phyloP scores from a whole-genome alignment of 2,797 vertebrate species.

The Syngnathus rostellatus region DNA sequence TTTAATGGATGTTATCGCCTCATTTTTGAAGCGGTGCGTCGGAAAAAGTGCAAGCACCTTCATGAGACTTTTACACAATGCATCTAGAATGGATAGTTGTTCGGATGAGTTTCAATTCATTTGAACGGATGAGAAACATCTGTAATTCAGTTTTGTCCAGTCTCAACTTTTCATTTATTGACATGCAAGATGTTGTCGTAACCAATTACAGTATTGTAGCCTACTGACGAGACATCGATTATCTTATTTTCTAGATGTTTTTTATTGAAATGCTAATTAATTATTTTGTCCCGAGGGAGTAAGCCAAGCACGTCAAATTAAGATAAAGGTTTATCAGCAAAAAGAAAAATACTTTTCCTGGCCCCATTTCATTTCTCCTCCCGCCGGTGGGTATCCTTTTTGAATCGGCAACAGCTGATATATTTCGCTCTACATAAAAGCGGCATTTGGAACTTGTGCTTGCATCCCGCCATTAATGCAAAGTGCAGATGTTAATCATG shows the following conservation, averaged over 20 bases:
- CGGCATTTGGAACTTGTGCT: constrained; percentile 27
- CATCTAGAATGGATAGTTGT: too few relatives aligned
- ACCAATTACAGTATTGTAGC: not conserved
- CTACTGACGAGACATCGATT: too few relatives aligned
- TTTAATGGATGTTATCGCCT: not conserved
- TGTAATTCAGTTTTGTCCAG: too few relatives aligned
- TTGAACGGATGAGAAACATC: too few relatives aligned
- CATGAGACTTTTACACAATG: not conserved
- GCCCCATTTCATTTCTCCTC: not conserved
- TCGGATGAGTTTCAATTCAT: too few relatives aligned
- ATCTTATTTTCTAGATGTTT: not conserved
- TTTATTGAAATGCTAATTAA: not conserved
- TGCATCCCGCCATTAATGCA: constrained; percentile 55
- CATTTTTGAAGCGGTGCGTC: not conserved
- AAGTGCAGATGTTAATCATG: constrained; percentile 72
- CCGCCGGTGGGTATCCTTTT: not conserved
- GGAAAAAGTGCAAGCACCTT: not conserved
- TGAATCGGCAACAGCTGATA: not conserved
- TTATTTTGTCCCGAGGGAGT: not conserved
- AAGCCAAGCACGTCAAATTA: not conserved
- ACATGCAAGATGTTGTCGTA: not conserved
- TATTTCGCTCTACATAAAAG: not conserved
- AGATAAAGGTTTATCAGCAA: not conserved
- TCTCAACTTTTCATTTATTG: too few relatives aligned
- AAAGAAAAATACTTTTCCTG: not conserved